A percentile compares a stretch with the other conserved stretches of the same genome.
phyloP scores from a whole-genome alignment of 2,888 invertebrate species.

The Falcaria lacertinaria region DNA sequence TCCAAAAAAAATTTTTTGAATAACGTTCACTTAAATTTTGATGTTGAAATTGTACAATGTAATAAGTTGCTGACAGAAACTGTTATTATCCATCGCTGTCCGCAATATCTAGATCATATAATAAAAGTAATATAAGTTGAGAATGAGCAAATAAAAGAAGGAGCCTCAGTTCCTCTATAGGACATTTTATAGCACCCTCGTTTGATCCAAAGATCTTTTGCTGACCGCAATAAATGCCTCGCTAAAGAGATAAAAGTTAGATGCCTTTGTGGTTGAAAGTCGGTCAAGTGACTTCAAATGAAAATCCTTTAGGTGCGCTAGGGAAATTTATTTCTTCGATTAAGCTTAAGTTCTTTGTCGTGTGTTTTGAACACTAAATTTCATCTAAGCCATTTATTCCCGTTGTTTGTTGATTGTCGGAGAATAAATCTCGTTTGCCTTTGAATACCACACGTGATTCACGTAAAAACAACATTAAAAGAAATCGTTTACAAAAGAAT shows the following conservation, averaged over 20 bases:
- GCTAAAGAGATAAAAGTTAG: constrained; percentile 64
- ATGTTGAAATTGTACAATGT: constrained; percentile 25
- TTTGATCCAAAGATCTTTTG: constrained; percentile 59
- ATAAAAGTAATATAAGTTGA: constrained; percentile 23
- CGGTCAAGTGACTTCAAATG: constrained; percentile 59
- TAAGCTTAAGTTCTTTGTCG: constrained; percentile 24
- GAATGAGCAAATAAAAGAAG: constrained; percentile 23
- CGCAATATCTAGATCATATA: constrained; percentile 21
- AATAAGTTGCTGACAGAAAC: constrained; percentile 13
- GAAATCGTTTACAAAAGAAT: background rate
- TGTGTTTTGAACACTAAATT: constrained; percentile 22
- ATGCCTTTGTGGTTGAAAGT: constrained; percentile 57
- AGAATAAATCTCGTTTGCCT: constrained; percentile 1
- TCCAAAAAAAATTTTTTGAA: no score
- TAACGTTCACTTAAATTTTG: constrained; percentile 12
- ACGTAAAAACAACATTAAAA: background rate
- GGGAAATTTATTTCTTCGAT: constrained; percentile 52
- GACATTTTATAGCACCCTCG: constrained; percentile 44
- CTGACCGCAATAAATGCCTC: constrained; percentile 67
- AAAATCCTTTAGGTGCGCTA: constrained; percentile 55
- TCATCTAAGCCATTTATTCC: constrained; percentile 1
- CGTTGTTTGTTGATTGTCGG: background rate
- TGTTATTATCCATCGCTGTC: constrained; percentile 11
- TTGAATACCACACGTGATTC: constrained; percentile 1
- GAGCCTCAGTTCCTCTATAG: constrained; percentile 31